Evolutionary conservation across 1,140 invertebrate genomes (phyloP).

Genomic region (Papilio polytes): DNA sequence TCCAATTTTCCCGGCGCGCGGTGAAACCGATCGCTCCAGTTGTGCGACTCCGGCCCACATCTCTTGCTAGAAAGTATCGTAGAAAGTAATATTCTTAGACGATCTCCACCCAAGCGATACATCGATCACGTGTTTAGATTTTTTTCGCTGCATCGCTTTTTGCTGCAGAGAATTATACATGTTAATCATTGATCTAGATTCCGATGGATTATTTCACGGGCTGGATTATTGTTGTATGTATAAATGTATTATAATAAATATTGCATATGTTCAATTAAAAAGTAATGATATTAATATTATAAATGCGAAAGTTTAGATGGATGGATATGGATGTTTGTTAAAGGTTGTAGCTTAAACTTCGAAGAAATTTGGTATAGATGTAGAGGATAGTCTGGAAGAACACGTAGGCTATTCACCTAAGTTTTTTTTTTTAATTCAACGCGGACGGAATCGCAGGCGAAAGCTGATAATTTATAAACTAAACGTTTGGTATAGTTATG

Average conservation of each 20-base stretch:
- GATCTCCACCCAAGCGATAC: conserved; percentile 72
- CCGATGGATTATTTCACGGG: not conserved
- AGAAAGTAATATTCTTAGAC: conserved; percentile 81
- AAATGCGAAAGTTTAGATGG: too few relatives aligned
- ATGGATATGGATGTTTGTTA: too few relatives aligned
- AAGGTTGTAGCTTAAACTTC: too few relatives aligned
- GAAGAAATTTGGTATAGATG: too few relatives aligned
- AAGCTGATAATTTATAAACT: too few relatives aligned
- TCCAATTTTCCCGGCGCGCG: conserved; percentile 79
- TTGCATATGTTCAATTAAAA: not conserved
- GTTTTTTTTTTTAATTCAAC: too few relatives aligned
- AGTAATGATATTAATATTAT: too few relatives aligned
- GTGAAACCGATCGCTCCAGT: conserved; percentile 83
- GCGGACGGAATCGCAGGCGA: too few relatives aligned
- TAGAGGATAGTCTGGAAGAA: too few relatives aligned
- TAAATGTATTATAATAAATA: not conserved
- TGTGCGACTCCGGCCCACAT: conserved; percentile 79
- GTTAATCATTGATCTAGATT: conserved; percentile 36
- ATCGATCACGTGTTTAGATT: conserved; percentile 70
- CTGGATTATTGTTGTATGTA: not conserved
- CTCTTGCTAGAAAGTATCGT: conserved; percentile 82
- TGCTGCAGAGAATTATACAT: conserved; percentile 35
- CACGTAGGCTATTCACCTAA: too few relatives aligned
- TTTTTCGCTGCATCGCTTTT: conserved; percentile 67
- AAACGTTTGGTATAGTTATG: too few relatives aligned